A percentile compares a stretch with the other conserved stretches of the same genome.
Conservation (phyloP, 2,797 vertebrate genomes). For the Borostomias antarcticus region DNA sequence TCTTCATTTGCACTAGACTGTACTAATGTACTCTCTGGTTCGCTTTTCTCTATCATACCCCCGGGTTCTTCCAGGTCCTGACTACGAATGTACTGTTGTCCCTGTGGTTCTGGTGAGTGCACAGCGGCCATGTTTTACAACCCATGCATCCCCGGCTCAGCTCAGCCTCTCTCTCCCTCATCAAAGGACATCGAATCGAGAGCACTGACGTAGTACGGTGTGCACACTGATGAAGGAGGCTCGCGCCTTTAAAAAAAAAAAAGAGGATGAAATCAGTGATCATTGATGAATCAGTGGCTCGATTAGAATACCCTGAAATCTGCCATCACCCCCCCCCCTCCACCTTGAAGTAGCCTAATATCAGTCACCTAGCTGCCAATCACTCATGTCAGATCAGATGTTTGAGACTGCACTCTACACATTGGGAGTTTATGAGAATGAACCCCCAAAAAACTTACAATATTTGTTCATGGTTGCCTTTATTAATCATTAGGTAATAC, state of each 20-base stretch:
- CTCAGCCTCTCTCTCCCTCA: constrained; percentile 31
- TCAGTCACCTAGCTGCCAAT: background rate
- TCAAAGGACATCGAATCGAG: background rate
- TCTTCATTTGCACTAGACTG: constrained; percentile 15
- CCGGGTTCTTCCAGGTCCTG: constrained; percentile 53
- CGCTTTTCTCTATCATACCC: constrained; percentile 27
- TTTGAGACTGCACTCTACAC: background rate
- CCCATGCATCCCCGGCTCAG: constrained; percentile 67
- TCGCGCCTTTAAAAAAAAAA: too few relatives aligned
- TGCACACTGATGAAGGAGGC: too few relatives aligned
- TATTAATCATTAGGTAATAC: constrained; percentile 70
- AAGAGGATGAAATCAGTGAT: too few relatives aligned
- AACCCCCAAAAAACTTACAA: background rate
- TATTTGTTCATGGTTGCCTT: constrained; percentile 59
- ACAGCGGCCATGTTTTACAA: constrained; percentile 77
- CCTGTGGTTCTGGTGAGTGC: constrained; percentile 65
- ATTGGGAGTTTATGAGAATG: background rate
- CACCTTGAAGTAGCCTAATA: too few relatives aligned
- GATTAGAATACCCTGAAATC: too few relatives aligned
- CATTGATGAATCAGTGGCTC: too few relatives aligned
- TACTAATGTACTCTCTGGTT: constrained; percentile 8
- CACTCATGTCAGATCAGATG: background rate
- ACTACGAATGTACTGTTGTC: constrained; percentile 49
- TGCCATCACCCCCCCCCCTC: too few relatives aligned
- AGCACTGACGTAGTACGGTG: too few relatives aligned